These are phyloP conservation scores for Amorpha juglandis DNA, from an alignment of 2,888 invertebrate species.

Conservation along the genomic window DNA sequence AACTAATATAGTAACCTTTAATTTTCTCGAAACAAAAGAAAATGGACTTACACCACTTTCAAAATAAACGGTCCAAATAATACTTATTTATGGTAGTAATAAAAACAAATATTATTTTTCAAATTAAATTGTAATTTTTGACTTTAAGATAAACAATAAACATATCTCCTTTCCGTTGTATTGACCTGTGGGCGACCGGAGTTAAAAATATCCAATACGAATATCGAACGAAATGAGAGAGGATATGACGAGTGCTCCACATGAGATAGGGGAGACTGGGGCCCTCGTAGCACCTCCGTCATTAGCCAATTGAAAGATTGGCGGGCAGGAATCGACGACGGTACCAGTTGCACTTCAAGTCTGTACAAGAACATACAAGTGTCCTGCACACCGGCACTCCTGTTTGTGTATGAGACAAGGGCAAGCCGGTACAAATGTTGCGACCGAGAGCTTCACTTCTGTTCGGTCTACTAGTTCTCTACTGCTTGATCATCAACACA, in stretches of 20 bases:
- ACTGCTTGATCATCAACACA: slow-evolving; percentile 53
- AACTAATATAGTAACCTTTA: too few species aligned
- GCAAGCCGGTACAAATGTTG: slow-evolving; percentile 53
- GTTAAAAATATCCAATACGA: slow-evolving; percentile 45
- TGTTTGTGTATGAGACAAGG: slow-evolving; percentile 33
- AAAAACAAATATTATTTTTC: background rate
- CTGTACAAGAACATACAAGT: slow-evolving; percentile 53
- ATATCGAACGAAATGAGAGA: slow-evolving; percentile 60
- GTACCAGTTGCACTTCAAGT: slow-evolving; percentile 59
- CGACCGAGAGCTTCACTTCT: slow-evolving; percentile 51
- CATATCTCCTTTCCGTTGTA: slow-evolving; percentile 31
- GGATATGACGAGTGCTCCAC: slow-evolving; percentile 67
- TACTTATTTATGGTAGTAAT: too few species aligned
- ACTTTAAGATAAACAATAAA: background rate
- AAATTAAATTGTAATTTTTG: background rate
- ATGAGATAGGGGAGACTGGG: slow-evolving; percentile 74
- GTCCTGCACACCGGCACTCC: slow-evolving; percentile 7
- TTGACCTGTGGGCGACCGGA: slow-evolving; percentile 41
- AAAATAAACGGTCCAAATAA: too few species aligned
- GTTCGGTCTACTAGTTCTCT: slow-evolving; percentile 53
- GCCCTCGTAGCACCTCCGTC: slow-evolving; percentile 69
- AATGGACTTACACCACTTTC: too few species aligned
- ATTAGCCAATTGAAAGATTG: slow-evolving; percentile 80
- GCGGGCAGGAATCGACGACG: slow-evolving; percentile 60
- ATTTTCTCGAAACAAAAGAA: too few species aligned